A percentile compares a stretch with the other conserved stretches of the same genome.
phyloP scores from a whole-genome alignment of 37 sponge, comb jelly and placozoan species.

The Theonella swinhoei region DNA sequence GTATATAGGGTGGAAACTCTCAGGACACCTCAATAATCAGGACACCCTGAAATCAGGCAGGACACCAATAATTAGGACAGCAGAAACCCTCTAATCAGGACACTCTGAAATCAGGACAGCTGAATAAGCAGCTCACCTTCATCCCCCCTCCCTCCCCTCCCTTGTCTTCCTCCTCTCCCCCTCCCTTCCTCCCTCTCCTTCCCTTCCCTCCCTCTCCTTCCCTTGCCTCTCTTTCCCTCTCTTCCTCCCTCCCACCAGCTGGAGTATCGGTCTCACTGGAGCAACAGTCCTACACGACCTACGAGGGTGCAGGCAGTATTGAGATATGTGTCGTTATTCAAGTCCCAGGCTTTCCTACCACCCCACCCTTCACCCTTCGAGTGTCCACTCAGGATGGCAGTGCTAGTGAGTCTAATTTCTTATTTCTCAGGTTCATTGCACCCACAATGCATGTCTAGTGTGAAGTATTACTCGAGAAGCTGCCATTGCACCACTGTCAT shows the following conservation, averaged over 20 bases:
- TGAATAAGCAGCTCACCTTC: neutral
- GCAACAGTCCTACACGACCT: neutral
- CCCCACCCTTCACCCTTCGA: neutral
- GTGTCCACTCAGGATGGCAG: neutral
- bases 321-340: neutral
- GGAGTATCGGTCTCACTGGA: neutral
- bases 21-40: too few species aligned
- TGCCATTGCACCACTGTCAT: too few species aligned
- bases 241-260: neutral
- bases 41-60: too few species aligned
- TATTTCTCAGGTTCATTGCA: too few species aligned
- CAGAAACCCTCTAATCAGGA: too few species aligned
- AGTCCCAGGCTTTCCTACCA: neutral
- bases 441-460: too few species aligned
- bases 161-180: neutral
- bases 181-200: neutral
- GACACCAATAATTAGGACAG: too few species aligned
- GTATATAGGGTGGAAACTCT: too few species aligned
- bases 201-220: neutral
- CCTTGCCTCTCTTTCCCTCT: neutral
- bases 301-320: neutral
- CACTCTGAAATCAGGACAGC: too few species aligned
- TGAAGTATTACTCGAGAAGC: too few species aligned
- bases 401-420: neutral
- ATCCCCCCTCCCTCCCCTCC: neutral